These are phyloP conservation scores for Notocelia uddmanniana DNA, from an alignment of 2,888 invertebrate genomes.

Conservation along the genomic window DNA sequence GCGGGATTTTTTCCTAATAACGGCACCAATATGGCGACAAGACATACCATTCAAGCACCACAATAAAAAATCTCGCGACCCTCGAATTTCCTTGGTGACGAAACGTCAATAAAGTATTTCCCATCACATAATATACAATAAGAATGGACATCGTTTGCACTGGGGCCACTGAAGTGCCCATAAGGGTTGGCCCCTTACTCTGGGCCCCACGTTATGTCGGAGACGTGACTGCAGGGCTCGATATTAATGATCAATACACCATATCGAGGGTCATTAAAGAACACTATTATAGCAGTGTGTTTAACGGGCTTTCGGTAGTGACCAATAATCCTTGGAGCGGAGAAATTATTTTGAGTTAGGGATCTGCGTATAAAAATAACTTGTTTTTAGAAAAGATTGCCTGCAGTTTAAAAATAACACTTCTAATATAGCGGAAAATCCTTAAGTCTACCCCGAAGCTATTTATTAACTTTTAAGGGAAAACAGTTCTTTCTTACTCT, in stretches of 20 bases:
- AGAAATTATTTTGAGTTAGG: background rate
- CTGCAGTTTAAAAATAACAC: background rate
- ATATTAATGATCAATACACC: conserved; percentile 40
- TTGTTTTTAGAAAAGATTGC: background rate
- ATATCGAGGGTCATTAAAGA: conserved; percentile 38
- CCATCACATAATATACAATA: conserved; percentile 10
- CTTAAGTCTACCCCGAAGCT: background rate
- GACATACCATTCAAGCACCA: background rate
- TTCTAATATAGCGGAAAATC: background rate
- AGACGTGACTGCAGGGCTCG: conserved; percentile 38
- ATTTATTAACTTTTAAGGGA: no score
- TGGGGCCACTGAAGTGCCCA: conserved; percentile 26
- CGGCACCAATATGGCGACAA: no score
- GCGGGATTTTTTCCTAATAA: no score
- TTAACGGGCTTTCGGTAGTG: conserved; percentile 18
- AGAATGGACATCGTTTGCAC: conserved; percentile 13
- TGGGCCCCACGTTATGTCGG: conserved; percentile 34
- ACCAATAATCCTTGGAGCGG: conserved; percentile 6
- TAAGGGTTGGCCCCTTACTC: conserved; percentile 35
- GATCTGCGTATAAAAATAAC: background rate
- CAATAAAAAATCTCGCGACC: background rate
- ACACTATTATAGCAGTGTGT: conserved; percentile 30
- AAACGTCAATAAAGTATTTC: conserved; percentile 6
- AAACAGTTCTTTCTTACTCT: no score
- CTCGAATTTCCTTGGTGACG: background rate